Base-by-base conservation (phyloP, 2,113 vertebrate species). In the Todiramphus chloris region DNA sequence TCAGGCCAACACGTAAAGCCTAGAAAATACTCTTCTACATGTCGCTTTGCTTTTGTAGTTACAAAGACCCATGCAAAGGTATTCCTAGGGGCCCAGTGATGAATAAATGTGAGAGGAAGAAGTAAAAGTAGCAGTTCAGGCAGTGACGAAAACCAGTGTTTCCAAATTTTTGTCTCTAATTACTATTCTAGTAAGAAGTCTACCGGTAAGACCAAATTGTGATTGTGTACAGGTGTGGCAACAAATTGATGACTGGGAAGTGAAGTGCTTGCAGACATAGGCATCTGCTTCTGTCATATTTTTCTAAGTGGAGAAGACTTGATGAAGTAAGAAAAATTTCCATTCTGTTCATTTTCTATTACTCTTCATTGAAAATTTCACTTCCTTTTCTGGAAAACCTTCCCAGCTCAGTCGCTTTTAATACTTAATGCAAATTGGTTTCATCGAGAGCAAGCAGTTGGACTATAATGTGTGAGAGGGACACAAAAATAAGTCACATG, bases 381-480 rank as follows among this genome's bases (percentile, higher is more conserved):
- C 13, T 90, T 62, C 37, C 12, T 59, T 70, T 95, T 87, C 68
- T 87, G 35, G 53, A 33, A 93, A 83, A 73, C 19, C 27, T 79
- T 21, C 37, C 64, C 11, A 48, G 7, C 27, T 66, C 13, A 13
- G 39, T 37, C 89, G 48, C n/a, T 80, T 91, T 86, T 76, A 55
- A 43, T 66, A 64, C 9, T 58, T 76, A 24, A 37, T 5, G 33
- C 14, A 69, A 53, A 14, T 39, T 46, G 56, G 35, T 81, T 89
- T 89, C 33, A 51, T 43, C 3, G 11, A 76, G 39, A 88, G 18
- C 46, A 92, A 82, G 31, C 16, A 63, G 18, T 41, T 79, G 66
- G 73, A 51, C 62, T 60, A 44, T 56, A 39, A 5, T 67, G 33
- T 64, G 28, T 23, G 56, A 84, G 56, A 84, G 20, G 2, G 44